Evolutionary conservation across 35 echinoderm and acorn worm species (phyloP), one percentile per base, ranked within the genome.

Genomic region (Patiria miniata): DNA sequence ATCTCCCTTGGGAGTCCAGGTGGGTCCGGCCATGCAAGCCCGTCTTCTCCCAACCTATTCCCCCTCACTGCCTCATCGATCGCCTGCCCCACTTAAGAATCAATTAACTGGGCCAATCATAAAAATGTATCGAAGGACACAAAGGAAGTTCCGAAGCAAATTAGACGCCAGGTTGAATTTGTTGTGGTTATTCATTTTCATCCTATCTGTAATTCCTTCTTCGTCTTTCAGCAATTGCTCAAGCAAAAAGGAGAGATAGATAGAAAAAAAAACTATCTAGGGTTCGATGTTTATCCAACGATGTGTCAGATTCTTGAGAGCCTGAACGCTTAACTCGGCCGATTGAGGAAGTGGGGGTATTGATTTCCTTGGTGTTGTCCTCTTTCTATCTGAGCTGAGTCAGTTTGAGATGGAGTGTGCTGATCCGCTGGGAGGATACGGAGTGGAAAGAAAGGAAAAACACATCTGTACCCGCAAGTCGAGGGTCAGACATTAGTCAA

Each of bases 401-500:
- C 14, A 22, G 65, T 18, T 34, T 14, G 57, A 60, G 26, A 30
- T 73, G 65, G 65, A 73, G 65, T 73, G 34, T 23, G 21, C 26
- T 26, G 65, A 73, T 30, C 65, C 26, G 2, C 8, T 73, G 65
- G 65, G 65, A 73, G 65, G 14, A 26, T 73, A 22, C 65, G n/a
- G n/a, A n/a, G n/a, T n/a, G n/a, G n/a, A n/a, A 26, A 34, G 65
- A 23, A 73, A 30, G 12, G 42, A 47, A 47, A 47, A 47, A 47
- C 4, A 47, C 4, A 47, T 47, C 42, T 47, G n/a, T n/a, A 14
- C 34, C 65, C 34, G 65, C 34, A 73, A 23, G 21, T 23, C 14
- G 18, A 23, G 65, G 65, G 65, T 73, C 65, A 73, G 65, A 30
- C 65, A 73, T 73, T 73, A 73, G 65, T 73, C 65, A 73, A 73